Conservation (phyloP, 2,113 vertebrate genomes). For the Halichoerus grypus region DNA sequence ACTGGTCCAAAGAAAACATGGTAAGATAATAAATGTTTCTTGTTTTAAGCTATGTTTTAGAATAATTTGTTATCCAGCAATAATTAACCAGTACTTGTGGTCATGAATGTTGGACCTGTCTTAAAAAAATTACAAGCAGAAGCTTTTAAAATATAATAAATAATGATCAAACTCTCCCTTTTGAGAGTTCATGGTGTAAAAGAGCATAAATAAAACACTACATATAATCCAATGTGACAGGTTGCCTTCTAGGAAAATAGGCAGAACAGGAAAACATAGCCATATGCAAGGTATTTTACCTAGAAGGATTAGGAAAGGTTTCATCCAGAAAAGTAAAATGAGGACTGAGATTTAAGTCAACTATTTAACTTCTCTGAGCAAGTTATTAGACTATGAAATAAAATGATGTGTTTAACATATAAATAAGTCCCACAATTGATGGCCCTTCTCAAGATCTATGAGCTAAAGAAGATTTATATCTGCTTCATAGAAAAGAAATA, state of each 20-base stretch:
- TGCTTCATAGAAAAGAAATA: constrained; percentile 11
- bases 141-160: not conserved
- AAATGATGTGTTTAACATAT: not conserved
- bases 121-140: not conserved
- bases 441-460: not conserved
- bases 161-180: not conserved
- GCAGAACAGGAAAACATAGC: not conserved
- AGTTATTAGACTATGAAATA: not conserved
- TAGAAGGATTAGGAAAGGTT: not conserved
- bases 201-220: not conserved
- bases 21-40: not conserved
- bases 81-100: not conserved
- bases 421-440: not conserved
- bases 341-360: not conserved
- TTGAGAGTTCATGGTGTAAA: not conserved
- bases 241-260: not conserved
- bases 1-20: not conserved
- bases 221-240: not conserved
- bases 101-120: not conserved
- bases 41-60: not conserved
- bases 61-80: not conserved
- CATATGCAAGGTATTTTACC: not conserved
- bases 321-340: not conserved
- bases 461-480: constrained; percentile 16
- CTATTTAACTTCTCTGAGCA: not conserved